These are phyloP conservation scores for Plecturocebus donacophilus DNA, from an alignment of 2,113 vertebrate species.

Conservation along the genomic window DNA sequence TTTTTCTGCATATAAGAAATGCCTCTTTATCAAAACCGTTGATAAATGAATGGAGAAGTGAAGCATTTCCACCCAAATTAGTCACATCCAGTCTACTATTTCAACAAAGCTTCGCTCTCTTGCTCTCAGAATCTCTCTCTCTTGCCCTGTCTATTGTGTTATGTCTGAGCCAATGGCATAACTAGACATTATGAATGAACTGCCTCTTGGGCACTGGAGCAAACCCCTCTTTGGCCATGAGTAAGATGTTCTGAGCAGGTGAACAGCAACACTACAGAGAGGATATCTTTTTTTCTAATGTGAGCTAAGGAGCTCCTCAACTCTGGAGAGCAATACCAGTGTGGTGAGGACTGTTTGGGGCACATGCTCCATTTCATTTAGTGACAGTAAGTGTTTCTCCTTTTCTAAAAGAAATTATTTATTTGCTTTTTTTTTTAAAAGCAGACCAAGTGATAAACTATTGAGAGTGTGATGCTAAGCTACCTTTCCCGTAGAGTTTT, in stretches of 20 bases:
- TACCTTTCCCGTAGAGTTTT: conserved; percentile 86
- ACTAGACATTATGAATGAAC: neutral
- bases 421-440: conserved; percentile 74
- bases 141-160: conserved; percentile 20
- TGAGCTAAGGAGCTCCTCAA: neutral
- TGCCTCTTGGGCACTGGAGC: neutral
- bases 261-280: conserved; percentile 44
- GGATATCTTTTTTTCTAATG: neutral
- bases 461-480: conserved; percentile 84
- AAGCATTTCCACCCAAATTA: conserved; percentile 28
- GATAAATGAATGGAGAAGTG: neutral
- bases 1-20: conserved; percentile 27
- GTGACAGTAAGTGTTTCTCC: conserved; percentile 69
- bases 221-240: neutral
- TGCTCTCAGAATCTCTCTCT: conserved; percentile 1
- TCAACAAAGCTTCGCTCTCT: neutral
- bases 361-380: conserved; percentile 63
- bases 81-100: neutral
- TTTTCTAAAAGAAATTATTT: conserved; percentile 68
- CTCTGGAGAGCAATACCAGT: conserved; percentile 69
- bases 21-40: conserved; percentile 9
- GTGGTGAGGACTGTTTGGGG: conserved; percentile 65
- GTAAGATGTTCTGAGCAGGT: neutral
- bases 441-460: conserved; percentile 79
- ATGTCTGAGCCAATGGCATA: conserved; percentile 33